A percentile compares a stretch with the other conserved stretches of the same genome.
These are phyloP conservation scores for Crotophaga sulcirostris DNA, from an alignment of 2,113 vertebrate genomes.

Conservation along the genomic window DNA sequence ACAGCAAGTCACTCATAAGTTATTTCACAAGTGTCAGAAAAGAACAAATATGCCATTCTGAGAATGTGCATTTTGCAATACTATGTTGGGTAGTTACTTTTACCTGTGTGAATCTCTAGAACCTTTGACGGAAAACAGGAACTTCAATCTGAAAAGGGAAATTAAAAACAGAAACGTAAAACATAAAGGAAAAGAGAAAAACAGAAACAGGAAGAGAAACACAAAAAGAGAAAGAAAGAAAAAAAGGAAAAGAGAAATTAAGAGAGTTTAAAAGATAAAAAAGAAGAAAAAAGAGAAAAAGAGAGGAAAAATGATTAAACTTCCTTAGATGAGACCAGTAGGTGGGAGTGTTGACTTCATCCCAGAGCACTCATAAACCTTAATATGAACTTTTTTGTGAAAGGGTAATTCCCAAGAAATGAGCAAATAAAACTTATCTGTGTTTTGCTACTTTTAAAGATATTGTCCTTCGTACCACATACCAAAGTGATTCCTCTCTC, in stretches of 20 bases:
- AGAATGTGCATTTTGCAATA: background rate
- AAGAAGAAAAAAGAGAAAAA: background rate
- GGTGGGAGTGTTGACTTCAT: conserved; percentile 68
- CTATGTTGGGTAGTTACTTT: background rate
- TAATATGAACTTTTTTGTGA: background rate
- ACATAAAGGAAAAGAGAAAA: background rate
- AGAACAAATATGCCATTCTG: background rate
- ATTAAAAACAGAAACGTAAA: background rate
- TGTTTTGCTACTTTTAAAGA: conserved; percentile 41
- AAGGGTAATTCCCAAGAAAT: conserved; percentile 40
- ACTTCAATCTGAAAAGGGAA: background rate
- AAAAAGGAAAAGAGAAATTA: background rate
- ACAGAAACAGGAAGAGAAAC: background rate
- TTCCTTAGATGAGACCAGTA: conserved; percentile 50
- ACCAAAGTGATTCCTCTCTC: background rate
- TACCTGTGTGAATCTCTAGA: background rate
- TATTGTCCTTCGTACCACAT: conserved; percentile 6
- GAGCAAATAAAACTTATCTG: conserved; percentile 35
- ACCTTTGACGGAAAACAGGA: background rate
- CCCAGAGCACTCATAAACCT: background rate
- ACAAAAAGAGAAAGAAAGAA: background rate
- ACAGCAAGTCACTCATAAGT: background rate
- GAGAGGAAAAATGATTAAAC: background rate
- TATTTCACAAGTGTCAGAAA: background rate
- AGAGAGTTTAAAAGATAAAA: background rate